These are phyloP conservation scores for Drosophila pectinifera DNA, from an alignment of 1,140 invertebrate genomes.

Conservation along the genomic window DNA sequence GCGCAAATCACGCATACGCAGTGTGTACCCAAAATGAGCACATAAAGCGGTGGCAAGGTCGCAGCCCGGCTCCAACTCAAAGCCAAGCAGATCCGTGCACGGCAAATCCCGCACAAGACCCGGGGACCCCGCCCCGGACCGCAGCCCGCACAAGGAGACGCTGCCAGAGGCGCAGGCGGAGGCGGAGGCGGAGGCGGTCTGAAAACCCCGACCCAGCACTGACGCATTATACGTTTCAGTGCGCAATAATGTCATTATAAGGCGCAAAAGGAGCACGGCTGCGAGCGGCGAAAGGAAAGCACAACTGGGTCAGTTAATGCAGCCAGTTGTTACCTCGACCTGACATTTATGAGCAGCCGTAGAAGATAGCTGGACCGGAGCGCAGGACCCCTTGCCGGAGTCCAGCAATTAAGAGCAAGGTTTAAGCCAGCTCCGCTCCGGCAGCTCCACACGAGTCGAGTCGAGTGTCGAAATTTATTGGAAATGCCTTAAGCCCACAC, in stretches of 20 bases:
- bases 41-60: slow-evolving; percentile 41
- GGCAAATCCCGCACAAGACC: slow-evolving; percentile 20
- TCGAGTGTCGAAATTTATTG: slow-evolving; percentile 72
- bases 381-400: slow-evolving; percentile 43
- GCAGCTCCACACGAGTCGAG: slow-evolving; percentile 40
- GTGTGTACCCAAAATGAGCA: slow-evolving; percentile 50
- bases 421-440: slow-evolving; percentile 46
- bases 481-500: slow-evolving; percentile 54
- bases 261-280: slow-evolving; percentile 32
- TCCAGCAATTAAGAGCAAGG: slow-evolving; percentile 65
- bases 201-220: slow-evolving; percentile 38
- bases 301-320: slow-evolving; percentile 81
- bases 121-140: slow-evolving; percentile 3
- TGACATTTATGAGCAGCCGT: slow-evolving; percentile 74
- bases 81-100: slow-evolving; percentile 19
- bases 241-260: slow-evolving; percentile 81
- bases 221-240: slow-evolving; percentile 76
- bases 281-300: slow-evolving; percentile 35
- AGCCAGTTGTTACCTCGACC: slow-evolving; percentile 67
- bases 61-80: slow-evolving; percentile 24
- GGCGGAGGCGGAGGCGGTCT: slow-evolving; percentile 21
- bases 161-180: slow-evolving; percentile 15
- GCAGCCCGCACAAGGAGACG: slow-evolving; percentile 7
- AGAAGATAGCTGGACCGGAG: slow-evolving; percentile 15
- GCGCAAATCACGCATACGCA: slow-evolving; percentile 66